Base-by-base conservation (phyloP, 2,113 vertebrate species). In the Amblyornis subalaris region DNA sequence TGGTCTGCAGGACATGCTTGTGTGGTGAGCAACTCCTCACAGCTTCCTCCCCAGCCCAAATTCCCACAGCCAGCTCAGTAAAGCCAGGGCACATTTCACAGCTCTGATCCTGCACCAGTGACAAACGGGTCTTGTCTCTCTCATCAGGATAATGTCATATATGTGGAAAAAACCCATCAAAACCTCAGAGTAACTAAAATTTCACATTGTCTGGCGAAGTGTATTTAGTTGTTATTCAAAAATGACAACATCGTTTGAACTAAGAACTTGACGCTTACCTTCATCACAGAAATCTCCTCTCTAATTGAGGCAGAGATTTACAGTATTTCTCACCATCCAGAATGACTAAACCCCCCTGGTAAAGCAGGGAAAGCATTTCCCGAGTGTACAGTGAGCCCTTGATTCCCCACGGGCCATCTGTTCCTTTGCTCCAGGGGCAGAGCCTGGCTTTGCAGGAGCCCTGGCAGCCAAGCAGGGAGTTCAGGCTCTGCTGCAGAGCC, bases 141-240 rank as follows among this genome's bases (percentile, higher is more conserved):
- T 66, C 69, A 47, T 7, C 25, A 54, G 9, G 28, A 54, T n/a
- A 61, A 36, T 5, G 18, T 13, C 71, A 70, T 8, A 47, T 12
- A n/a, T 1, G 0, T 15, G 26, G 5, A 12, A 60, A 78, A 70
- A 47, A 12, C 9, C 0, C 3, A 64, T 6, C 0, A 2, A 81
- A 81, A 73, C 15, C 25, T 77, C 28, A 8, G 6, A 70, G 40
- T 36, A 88, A 65, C 62, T 88, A 55, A 36, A 61, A 62, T 40
- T 28, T 38, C 47, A 33, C 53, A 78, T 57, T 35, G 50, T 50
- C 57, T 83, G 57, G n/a, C 44, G 42, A 74, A 89, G 22, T 2
- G 3, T 60, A 47, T 42, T 57, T 25, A 58, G 55, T 2, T 38
- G 33, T 64, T 89, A 64, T 4, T 79, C 28, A 58, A 54, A 94